Conservation (phyloP, 2,113 vertebrate genomes). For the Microcebus griseorufus region DNA sequence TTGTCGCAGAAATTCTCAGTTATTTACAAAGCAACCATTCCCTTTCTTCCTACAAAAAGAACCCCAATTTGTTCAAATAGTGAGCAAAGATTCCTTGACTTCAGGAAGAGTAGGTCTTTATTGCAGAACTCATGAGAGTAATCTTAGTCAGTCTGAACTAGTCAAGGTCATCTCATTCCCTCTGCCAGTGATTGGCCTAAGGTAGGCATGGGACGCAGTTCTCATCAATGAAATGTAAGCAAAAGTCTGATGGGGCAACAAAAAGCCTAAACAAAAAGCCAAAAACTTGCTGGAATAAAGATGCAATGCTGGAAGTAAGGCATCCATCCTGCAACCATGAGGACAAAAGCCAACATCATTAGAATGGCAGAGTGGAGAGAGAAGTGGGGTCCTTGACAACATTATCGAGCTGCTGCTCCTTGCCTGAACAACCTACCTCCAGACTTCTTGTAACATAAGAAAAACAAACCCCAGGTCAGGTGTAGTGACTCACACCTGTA, state of each 20-base stretch:
- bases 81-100: background rate
- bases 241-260: background rate
- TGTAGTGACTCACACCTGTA: no score
- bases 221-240: background rate
- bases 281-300: conserved; percentile 19
- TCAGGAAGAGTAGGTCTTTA: background rate
- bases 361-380: background rate
- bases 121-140: conserved; percentile 1
- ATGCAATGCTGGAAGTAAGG: background rate
- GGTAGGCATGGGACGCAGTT: background rate
- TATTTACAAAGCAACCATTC: background rate
- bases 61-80: background rate
- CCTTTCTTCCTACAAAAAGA: conserved; percentile 29
- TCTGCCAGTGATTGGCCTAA: conserved; percentile 7
- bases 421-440: background rate
- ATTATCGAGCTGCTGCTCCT: background rate
- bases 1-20: background rate
- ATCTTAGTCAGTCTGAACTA: background rate
- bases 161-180: background rate
- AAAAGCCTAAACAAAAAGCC: background rate
- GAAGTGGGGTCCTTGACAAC: background rate
- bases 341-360: background rate
- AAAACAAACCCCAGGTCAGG: background rate
- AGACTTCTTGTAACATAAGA: background rate
- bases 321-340: background rate